Percentiles rank a stretch among this genome's conserved stretches.
phyloP scores from a whole-genome alignment of 2,888 invertebrate genomes.

The Arge pagana region DNA sequence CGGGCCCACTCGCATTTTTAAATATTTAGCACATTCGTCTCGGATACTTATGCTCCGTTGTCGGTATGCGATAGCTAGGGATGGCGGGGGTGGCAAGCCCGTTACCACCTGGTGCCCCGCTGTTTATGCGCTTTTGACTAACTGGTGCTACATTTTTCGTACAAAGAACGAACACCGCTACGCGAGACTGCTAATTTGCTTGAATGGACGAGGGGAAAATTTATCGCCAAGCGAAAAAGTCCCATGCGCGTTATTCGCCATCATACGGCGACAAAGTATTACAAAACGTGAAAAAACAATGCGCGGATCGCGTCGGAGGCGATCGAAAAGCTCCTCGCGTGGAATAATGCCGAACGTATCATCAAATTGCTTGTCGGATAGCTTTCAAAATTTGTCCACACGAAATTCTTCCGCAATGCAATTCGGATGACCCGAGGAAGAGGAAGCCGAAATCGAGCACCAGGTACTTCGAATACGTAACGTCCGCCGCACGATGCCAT shows the following conservation, averaged over 20 bases:
- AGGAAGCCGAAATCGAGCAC: too few relatives aligned
- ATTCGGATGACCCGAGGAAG: too few relatives aligned
- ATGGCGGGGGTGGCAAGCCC: constrained; percentile 21
- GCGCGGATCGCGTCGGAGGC: too few relatives aligned
- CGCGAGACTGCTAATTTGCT: constrained; percentile 39
- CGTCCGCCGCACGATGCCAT: too few relatives aligned
- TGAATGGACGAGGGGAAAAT: constrained; percentile 25
- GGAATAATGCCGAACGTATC: too few relatives aligned
- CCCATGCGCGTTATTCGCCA: background rate
- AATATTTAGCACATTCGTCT: constrained; percentile 31
- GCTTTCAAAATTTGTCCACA: too few relatives aligned
- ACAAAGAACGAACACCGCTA: constrained; percentile 29
- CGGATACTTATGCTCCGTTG: constrained; percentile 35
- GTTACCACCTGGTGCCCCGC: constrained; percentile 28
- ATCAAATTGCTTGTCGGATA: too few relatives aligned
- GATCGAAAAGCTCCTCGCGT: too few relatives aligned
- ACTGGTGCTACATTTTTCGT: constrained; percentile 38
- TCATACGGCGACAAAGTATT: constrained; percentile 17
- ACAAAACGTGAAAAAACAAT: constrained; percentile 11
- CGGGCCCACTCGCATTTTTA: constrained; percentile 28
- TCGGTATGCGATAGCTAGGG: constrained; percentile 23
- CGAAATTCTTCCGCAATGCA: too few relatives aligned
- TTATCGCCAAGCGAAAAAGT: constrained; percentile 14
- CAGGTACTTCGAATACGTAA: too few relatives aligned
- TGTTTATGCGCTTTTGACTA: constrained; percentile 39